These are phyloP conservation scores for Phalera bucephala DNA, from an alignment of 2,888 invertebrate genomes.

Conservation along the genomic window DNA sequence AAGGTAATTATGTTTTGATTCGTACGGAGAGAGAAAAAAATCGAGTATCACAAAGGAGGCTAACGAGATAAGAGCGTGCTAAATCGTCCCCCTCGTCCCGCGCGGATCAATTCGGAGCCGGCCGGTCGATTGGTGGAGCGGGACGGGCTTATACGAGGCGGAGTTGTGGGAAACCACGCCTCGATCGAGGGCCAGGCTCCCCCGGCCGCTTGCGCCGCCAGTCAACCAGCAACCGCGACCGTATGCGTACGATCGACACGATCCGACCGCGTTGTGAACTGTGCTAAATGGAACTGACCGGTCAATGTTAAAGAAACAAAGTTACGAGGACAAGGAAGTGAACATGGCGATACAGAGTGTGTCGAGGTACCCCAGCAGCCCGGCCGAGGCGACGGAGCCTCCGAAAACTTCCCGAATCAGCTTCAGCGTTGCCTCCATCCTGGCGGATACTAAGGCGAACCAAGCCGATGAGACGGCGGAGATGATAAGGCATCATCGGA, in stretches of 20 bases:
- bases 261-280: conserved; percentile 57
- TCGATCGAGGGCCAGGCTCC: conserved; percentile 43
- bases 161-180: conserved; percentile 33
- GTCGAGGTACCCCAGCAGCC: conserved; percentile 85
- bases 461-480: conserved; percentile 72
- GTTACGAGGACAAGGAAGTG: conserved; percentile 81
- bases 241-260: conserved; percentile 72
- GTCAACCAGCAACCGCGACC: conserved; percentile 77
- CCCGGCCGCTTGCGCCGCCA: conserved; percentile 59
- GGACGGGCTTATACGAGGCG: conserved; percentile 44
- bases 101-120: conserved; percentile 72
- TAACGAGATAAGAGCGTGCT: conserved; percentile 84
- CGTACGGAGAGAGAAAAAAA: conserved; percentile 69
- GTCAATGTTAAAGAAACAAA: conserved; percentile 86
- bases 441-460: conserved; percentile 90
- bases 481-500: conserved; percentile 77
- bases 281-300: conserved; percentile 79
- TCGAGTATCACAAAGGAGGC: conserved; percentile 82
- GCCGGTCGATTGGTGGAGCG: conserved; percentile 77
- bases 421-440: conserved; percentile 94
- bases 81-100: conserved; percentile 77
- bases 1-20: conserved; percentile 84
- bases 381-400: conserved; percentile 84
- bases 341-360: conserved; percentile 88
- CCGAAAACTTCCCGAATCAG: conserved; percentile 87